Evolutionary conservation across 2,888 invertebrate genomes (phyloP).

Genomic region (Blastobasis lacticolella): DNA sequence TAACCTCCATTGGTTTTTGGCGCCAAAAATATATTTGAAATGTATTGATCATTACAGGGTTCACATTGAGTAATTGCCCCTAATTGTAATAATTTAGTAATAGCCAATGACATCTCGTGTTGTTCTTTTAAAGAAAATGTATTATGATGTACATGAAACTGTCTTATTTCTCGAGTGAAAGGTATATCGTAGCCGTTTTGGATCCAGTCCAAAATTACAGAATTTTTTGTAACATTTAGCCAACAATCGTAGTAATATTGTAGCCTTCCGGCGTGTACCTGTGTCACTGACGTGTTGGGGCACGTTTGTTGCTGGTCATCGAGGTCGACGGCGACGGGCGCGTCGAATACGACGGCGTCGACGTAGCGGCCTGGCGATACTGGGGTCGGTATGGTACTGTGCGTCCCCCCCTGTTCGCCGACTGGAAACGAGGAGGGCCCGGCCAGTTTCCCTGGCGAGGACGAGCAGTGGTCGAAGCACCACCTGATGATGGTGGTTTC

Average conservation of each 20-base stretch:
- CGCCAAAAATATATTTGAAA: constrained; percentile 13
- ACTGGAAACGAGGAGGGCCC: constrained; percentile 14
- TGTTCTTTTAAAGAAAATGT: not conserved
- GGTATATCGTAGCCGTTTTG: constrained; percentile 6
- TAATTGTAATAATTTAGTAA: constrained; percentile 3
- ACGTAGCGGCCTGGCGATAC: not conserved
- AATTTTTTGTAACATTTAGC: constrained; percentile 6
- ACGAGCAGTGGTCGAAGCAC: not conserved
- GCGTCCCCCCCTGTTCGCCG: constrained; percentile 13
- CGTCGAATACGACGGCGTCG: no score
- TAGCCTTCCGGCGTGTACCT: constrained; percentile 11
- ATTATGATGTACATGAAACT: not conserved
- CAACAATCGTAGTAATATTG: constrained; percentile 9
- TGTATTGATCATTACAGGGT: constrained; percentile 2
- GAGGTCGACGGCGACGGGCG: no score
- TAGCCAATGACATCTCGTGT: constrained; percentile 3
- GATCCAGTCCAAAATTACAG: constrained; percentile 7
- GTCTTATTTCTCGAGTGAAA: not conserved
- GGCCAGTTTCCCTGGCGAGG: not conserved
- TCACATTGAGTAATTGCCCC: constrained; percentile 5
- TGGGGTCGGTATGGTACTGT: not conserved
- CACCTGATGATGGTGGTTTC: constrained; percentile 13
- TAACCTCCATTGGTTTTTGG: no score
- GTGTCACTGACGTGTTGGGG: constrained; percentile 1
- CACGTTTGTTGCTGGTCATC: constrained; percentile 2